Percentiles rank a stretch among this genome's conserved stretches.
Conservation (phyloP, 2,888 invertebrate genomes). For the Eudasyphora cyanicolor region DNA sequence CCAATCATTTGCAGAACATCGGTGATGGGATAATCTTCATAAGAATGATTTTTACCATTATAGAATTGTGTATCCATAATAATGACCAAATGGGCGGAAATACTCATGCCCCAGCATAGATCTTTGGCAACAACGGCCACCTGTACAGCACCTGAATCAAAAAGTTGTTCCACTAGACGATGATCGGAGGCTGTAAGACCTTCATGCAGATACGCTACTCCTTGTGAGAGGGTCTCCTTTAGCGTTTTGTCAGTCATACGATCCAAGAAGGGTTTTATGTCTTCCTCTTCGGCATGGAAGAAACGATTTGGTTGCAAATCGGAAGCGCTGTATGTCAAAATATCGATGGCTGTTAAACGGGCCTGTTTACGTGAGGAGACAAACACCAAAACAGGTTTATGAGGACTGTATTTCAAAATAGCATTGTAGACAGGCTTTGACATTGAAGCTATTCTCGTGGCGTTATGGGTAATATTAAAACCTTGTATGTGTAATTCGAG, state of each 20-base stretch:
- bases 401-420: constrained; percentile 90
- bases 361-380: constrained; percentile 95
- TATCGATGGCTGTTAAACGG: constrained; percentile 95
- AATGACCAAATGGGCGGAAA: constrained; percentile 95
- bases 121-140: constrained; percentile 95
- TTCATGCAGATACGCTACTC: constrained; percentile 98
- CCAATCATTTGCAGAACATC: constrained; percentile 99
- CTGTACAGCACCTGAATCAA: constrained; percentile 95
- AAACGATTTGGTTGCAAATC: constrained; percentile 93
- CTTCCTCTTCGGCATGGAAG: constrained; percentile 92
- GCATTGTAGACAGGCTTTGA: constrained; percentile 98
- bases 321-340: constrained; percentile 95
- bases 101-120: constrained; percentile 95
- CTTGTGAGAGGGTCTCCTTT: constrained; percentile 94
- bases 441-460: constrained; percentile 97
- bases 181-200: constrained; percentile 93
- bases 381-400: constrained; percentile 93
- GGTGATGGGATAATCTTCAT: constrained; percentile 98
- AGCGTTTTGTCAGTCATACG: constrained; percentile 93
- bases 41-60: constrained; percentile 90
- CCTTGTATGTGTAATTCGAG: constrained; percentile 97
- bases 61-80: constrained; percentile 98
- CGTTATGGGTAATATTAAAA: constrained; percentile 98
- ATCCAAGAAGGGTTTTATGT: constrained; percentile 93
- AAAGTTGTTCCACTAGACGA: constrained; percentile 94